Evolutionary conservation across 2,888 invertebrate genomes (phyloP), one percentile per base, ranked within the genome.

Genomic region (Chironomus tentans): DNA sequence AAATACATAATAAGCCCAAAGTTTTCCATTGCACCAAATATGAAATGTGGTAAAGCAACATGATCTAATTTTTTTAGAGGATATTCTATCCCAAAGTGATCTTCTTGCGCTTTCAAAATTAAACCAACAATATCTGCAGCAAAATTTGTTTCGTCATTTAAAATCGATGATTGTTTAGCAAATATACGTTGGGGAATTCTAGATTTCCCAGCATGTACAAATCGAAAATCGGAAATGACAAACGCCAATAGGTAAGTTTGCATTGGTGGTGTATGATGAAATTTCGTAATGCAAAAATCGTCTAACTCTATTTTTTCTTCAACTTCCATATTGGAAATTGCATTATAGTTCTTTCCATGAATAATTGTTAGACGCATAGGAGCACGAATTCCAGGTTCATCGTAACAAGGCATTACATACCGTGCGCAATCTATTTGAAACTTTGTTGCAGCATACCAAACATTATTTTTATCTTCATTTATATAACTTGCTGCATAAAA

Each of bases 221-320:
- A 79, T 0, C 79, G 78, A 77, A 86, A 85, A 78, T 84, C 83
- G 2, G 86, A 86, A 18, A 93, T 89, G 2, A 91, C 85, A 80
- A 91, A 91, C 0, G 92, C 92, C 4, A 92, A 84, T 3, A 92
- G 85, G 79, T 93, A 93, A 0, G 91, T 85, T 2, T 91, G 90
- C 91, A 92, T 92, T 28, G 85, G 81, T 0, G 84, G 80, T 0
- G 87, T 87, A n/a, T 21, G 18, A 1, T 50, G 22, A 22, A 71
- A 71, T 24, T 56, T 71, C 56, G 71, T 71, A 4, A 22, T 56
- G 0, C 22, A 22, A 22, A 56, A 48, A 24, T 50, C 50, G 3
- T 12, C 12, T 10, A 70, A 7, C 1, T 10, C 15, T 46, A n/a
- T 1, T 10, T 28, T 13, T 12, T 46, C 18, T 3, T 15, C 15